Base-by-base conservation (phyloP, 53 echinoderm and acorn worm species). In the Astropecten irregularis region DNA sequence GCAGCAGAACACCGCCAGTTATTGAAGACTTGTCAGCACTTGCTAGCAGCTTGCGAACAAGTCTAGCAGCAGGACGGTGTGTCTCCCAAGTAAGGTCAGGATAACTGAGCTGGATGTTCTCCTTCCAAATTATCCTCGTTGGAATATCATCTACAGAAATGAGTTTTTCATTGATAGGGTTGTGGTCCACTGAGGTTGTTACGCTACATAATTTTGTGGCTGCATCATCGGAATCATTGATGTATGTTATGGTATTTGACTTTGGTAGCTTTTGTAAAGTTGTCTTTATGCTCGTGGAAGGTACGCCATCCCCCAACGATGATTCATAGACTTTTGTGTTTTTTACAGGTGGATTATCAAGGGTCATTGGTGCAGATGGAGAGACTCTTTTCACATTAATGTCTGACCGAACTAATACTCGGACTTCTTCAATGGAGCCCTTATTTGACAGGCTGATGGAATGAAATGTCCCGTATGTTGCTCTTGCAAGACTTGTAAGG, bases 391-490 rank as follows among this genome's bases (percentile, higher is more conserved):
- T 9, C 42, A n/a, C 11, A 67, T 73, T 74, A 31, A 92, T 84
- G 69, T 88, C 91, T 6, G 83, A 73, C 19, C 82, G 71, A 33
- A 99, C 86, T 9, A 99, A 90, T 9, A 88, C 86, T 42, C 83
- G 89, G 13, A 95, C 89, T 21, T 86, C 47, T 35, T 99, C 99
- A 5, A 99, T 70, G 10, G 58, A 60, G 2, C 99, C 99, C 37
- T 74, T 52, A 32, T 52, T 84, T 20, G 99, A 88, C 36, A 95
- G 74, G 39, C 92, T 92, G 52, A 99, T 90, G 13, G 95, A 67
- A 52, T 95, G 92, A 65, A 99, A 95, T 13, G 99, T 90, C 13
- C 99, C 99, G 2, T 85, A 83, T 21, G 99, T 92, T 52, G 92
- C 88, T 1, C 69, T 90, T 0, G 95, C 94, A 1, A 99, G 74